A percentile compares a stretch with the other conserved stretches of the same genome.
Evolutionary conservation across 2,888 invertebrate genomes (phyloP).

Genomic region (Cylloceria caligata): DNA sequence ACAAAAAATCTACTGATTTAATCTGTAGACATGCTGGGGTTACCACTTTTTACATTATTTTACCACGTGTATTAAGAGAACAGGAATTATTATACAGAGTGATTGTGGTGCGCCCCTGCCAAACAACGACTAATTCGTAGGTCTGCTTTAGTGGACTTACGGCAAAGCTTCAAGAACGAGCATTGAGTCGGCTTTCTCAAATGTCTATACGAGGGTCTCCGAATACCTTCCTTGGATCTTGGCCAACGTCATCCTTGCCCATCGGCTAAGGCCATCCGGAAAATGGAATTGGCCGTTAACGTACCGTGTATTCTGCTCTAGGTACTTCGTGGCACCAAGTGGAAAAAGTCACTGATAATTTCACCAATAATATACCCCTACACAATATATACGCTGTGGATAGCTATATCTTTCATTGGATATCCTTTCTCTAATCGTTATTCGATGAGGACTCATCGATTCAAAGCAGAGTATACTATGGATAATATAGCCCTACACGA

Average conservation of each 20-base stretch:
- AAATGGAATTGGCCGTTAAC: conserved; percentile 58
- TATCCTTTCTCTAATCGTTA: too few relatives aligned
- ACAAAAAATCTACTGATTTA: too few relatives aligned
- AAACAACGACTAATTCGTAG: conserved; percentile 30
- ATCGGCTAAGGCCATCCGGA: conserved; percentile 38
- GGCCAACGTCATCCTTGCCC: conserved; percentile 47
- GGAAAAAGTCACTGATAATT: conserved; percentile 18
- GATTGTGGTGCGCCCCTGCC: too few relatives aligned
- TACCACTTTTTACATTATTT: too few relatives aligned
- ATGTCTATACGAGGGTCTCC: conserved; percentile 41
- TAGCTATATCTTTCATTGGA: conserved; percentile 22
- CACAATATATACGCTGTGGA: background rate
- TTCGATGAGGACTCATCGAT: too few relatives aligned
- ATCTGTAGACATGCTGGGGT: too few relatives aligned
- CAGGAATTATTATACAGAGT: background rate
- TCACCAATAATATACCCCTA: background rate
- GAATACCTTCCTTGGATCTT: conserved; percentile 60
- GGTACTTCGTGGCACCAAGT: background rate
- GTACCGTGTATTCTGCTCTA: conserved; percentile 15
- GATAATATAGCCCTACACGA: too few relatives aligned
- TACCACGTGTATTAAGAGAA: background rate
- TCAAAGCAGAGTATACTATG: too few relatives aligned
- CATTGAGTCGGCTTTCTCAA: conserved; percentile 45
- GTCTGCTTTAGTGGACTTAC: conserved; percentile 44
- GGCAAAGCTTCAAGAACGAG: conserved; percentile 3